Base-by-base conservation (phyloP, 1,140 invertebrate species). In the Platorchestia sp. region DNA sequence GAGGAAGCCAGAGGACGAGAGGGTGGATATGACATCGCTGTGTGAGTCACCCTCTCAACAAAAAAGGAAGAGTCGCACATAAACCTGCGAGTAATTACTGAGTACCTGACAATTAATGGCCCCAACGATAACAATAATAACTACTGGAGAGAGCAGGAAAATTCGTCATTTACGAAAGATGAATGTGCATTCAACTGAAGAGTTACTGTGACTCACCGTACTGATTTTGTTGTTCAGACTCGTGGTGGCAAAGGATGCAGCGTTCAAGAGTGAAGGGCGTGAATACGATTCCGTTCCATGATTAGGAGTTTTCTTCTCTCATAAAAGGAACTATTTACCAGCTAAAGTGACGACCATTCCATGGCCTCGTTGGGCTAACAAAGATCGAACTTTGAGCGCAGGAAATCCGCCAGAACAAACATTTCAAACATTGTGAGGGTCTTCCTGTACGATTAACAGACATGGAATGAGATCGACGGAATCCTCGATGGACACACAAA, bases 271-370 rank as follows among this genome's bases (percentile, higher is more conserved):
- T 41, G 87, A 89, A 42, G 87, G 87, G 87, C 87, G 87, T 89
- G 87, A 89, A 41, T 89, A 42, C 27, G 10, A 89, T 42, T 41
- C 27, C 87, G 42, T 5, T 14, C 43, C 43, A 42, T 42, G 87
- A 89, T 89, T 89, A 89, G 87, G 87, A 89, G 87, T 89, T 89
- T 89, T 89, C 87, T 89, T 42, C 87, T 89, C 87, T 44, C n/a
- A 89, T 44, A 89, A 89, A 89, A 89, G 87, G 41, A 89, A 44
- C 87, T 89, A 41, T 89, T 89, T 44, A 89, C 87, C n/a, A 36
- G 87, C 41, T 89, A 41, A 89, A 89, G 41, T 44, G 43, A 89
- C 87, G 43, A 89, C 87, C 87, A 75, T 75, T 75, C 10, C 27
- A 75, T 75, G 87, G 87, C 87, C 5, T 89, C 41, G 87, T 89